A percentile compares a stretch with the other conserved stretches of the same genome.
These are phyloP conservation scores for Orientallactaga sibirica DNA, from an alignment of 2,797 vertebrate species.

Conservation along the genomic window DNA sequence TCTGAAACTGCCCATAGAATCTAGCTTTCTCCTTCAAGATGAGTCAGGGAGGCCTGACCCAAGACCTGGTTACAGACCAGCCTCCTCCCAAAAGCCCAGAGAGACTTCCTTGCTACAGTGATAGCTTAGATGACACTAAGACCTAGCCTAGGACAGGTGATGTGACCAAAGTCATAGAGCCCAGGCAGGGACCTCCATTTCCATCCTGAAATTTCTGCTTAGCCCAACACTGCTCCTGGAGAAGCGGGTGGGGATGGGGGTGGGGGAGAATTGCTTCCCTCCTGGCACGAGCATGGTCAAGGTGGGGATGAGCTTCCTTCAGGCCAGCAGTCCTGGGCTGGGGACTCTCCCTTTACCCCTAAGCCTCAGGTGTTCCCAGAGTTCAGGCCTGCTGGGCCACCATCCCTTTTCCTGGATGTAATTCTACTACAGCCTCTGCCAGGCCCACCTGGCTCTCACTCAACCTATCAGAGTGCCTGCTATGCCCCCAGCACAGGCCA, in stretches of 20 bases:
- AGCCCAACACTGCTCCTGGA: neutral
- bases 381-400: neutral
- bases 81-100: neutral
- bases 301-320: neutral
- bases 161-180: too few species aligned
- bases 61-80: neutral
- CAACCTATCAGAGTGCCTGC: neutral
- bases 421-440: too few species aligned
- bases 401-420: neutral
- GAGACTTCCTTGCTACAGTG: too few species aligned
- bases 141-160: neutral
- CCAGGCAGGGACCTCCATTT: too few species aligned
- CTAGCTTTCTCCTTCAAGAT: too few species aligned
- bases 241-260: too few species aligned
- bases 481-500: neutral
- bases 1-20: too few species aligned
- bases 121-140: neutral
- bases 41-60: too few species aligned
- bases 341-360: neutral
- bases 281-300: neutral
- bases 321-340: neutral
- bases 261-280: neutral
- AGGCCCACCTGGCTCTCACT: neutral
- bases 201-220: neutral
- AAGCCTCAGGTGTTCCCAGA: neutral